Evolutionary conservation across 2,797 vertebrate genomes (phyloP), one percentile per base, ranked within the genome.

Genomic region (Tenualosa ilisha): DNA sequence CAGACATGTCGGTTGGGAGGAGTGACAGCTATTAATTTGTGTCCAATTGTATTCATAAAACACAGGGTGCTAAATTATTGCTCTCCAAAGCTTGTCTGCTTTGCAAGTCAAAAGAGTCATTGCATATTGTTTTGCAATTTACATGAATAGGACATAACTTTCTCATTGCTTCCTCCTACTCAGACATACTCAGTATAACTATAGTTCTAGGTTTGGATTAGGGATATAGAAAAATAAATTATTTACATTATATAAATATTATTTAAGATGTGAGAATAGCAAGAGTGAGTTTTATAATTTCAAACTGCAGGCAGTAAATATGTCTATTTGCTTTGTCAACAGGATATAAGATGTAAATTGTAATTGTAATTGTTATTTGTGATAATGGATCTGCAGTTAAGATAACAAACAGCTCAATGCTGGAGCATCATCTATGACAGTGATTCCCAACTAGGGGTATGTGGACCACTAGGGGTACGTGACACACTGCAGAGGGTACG

Each of bases 21-120:
- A 94, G 94, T 91, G 93, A 91, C 87, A 94, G 63, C 86, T 90
- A 89, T 95, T 94, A 94, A 93, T 93, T 72, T 72, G 90, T 88
- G 59, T 84, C 90, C 86, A 9, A 20, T 59, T 83, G 79, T 79
- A 2, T 7, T 46, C 5, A 17, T 40, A 15, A 75, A 37, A 20
- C 68, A 20, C 31, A 43, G 31, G 11, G 49, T 12, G 37, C 37
- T 79, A 79, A 46, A 79, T 79, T 79, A 79, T 20, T 46, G 40
- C 72, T 22, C 40, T 79, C 72, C 20, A 79, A 46, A 79, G 72
- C 37, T 37, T 72, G 2, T 72, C 26, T 31, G 65, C 13, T 40
- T 37, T 22, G 54, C 13, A 17, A 17, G 15, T 54, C 53, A 31
- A 63, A 63, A 22, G 65, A 17, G 24, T 17, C 20, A 4, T 56